Percentiles rank a stretch among this genome's conserved stretches.
phyloP scores from a whole-genome alignment of 2,797 vertebrate genomes.

The Ctenosaura bakeri region DNA sequence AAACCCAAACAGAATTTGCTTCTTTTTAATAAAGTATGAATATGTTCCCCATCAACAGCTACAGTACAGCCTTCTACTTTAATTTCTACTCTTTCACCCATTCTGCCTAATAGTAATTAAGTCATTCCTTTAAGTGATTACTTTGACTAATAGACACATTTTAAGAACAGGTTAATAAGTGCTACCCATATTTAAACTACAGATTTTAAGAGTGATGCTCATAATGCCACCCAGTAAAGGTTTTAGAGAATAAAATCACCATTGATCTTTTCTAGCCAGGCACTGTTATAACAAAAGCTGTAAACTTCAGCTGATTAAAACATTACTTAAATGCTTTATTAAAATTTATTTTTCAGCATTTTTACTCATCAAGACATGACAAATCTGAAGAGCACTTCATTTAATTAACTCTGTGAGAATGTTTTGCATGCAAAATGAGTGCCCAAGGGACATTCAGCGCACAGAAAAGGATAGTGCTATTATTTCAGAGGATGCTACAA shows the following conservation, averaged over 20 bases:
- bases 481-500: constrained; percentile 13
- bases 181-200: constrained; percentile 70
- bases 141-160: constrained; percentile 72
- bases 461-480: constrained; percentile 33
- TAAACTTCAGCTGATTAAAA: constrained; percentile 78
- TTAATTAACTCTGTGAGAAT: constrained; percentile 73
- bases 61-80: constrained; percentile 31
- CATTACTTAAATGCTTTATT: constrained; percentile 73
- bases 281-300: constrained; percentile 73
- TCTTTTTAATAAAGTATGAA: constrained; percentile 46
- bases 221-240: constrained; percentile 70
- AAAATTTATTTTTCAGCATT: constrained; percentile 75
- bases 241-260: constrained; percentile 77
- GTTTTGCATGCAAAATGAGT: constrained; percentile 63
- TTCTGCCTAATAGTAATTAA: constrained; percentile 59
- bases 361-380: constrained; percentile 74
- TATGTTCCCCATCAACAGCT: constrained; percentile 58
- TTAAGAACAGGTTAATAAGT: constrained; percentile 74
- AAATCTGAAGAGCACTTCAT: constrained; percentile 72
- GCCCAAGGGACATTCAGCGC: constrained; percentile 43
- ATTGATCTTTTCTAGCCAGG: constrained; percentile 74
- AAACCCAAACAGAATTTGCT: constrained; percentile 49
- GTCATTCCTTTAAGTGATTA: constrained; percentile 69
- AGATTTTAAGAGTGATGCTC: constrained; percentile 74
- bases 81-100: constrained; percentile 51